Base-by-base conservation (phyloP, 2,888 invertebrate genomes). In the Leucoptera coffeella region DNA sequence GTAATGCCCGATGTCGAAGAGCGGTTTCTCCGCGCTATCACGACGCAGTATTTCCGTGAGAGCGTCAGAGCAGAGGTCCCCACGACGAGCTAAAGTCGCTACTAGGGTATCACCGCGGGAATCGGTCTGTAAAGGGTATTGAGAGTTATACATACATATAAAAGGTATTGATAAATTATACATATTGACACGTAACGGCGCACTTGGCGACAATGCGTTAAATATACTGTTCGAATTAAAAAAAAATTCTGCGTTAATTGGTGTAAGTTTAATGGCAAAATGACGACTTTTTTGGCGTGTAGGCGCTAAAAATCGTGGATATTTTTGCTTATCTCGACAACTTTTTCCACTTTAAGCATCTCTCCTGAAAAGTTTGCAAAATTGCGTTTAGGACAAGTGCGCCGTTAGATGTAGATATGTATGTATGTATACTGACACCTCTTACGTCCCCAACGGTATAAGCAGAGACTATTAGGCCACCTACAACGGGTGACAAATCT, bases 71-170 rank as follows among this genome's bases (percentile, higher is more conserved):
- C 36, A 42, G 3, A 28, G 14, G 41, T 65, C 65, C 1, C 65
- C 65, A 3, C 38, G 50, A 27, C 65, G 55, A 0, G 51, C 60
- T 40, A 58, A 58, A 1, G 60, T 62, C 1, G 43, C 46, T 22
- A 59, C 30, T 1, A 65, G 30, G 9, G 47, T 61, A 32, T 65
- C 64, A 13, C 65, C 60, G 2, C 45, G 40, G 0, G 42, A 45
- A 41, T 64, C 64, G 35, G 56, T 50, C 65, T 65, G 37, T 7
- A 23, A 23, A 4, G 4, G 0, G n/a, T 21, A 9, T 21, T 21
- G 21, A 4, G 10, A 4, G 21, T 8, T 21, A 21, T 21, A n/a
- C 4, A n/a, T n/a, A 9, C 21, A 9, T 8, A 21, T n/a, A 21
- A 4, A n/a, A 11, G 10, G 10, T 4, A 8, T 4, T 21, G n/a